Conservation (phyloP, 2,113 vertebrate genomes). For the Periophthalmodon schlosseri region DNA sequence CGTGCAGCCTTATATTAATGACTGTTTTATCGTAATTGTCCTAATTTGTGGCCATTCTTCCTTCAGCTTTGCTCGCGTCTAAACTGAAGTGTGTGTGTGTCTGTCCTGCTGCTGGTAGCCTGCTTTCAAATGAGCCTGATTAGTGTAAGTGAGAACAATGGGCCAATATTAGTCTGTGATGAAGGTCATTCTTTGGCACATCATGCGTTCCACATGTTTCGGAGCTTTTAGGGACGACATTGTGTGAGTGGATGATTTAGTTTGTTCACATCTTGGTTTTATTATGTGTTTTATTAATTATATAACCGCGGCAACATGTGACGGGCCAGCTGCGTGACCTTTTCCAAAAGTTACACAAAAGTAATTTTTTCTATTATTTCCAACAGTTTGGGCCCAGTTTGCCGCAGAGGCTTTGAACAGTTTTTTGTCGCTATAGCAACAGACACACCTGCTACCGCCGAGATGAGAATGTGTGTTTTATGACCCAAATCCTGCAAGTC, state of each 20-base stretch:
- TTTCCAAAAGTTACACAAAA: slow-evolving; percentile 29
- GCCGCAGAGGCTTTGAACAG: slow-evolving; percentile 31
- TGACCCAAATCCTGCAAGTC: slow-evolving; percentile 25
- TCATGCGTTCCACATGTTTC: neutral
- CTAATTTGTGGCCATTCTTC: neutral
- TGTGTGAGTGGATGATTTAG: neutral
- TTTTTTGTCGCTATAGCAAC: slow-evolving; percentile 55
- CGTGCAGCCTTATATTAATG: too few relatives aligned
- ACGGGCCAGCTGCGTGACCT: neutral
- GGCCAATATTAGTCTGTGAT: neutral
- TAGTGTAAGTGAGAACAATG: slow-evolving; percentile 3
- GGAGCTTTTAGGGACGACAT: neutral
- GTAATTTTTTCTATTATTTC: slow-evolving; percentile 26
- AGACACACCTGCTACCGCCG: slow-evolving; percentile 56
- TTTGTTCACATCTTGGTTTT: neutral
- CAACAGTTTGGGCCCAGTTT: slow-evolving; percentile 30
- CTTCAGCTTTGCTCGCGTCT: neutral
- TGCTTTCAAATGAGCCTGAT: neutral
- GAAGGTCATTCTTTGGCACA: neutral
- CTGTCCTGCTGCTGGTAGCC: neutral
- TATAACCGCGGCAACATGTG: neutral
- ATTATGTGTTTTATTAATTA: neutral
- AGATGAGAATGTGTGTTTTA: slow-evolving; percentile 38
- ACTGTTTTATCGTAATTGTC: too few relatives aligned
- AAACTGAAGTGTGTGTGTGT: neutral